Evolutionary conservation across 2,888 invertebrate species (phyloP), one percentile per base, ranked within the genome.

Genomic region (Polydrusus cervinus): DNA sequence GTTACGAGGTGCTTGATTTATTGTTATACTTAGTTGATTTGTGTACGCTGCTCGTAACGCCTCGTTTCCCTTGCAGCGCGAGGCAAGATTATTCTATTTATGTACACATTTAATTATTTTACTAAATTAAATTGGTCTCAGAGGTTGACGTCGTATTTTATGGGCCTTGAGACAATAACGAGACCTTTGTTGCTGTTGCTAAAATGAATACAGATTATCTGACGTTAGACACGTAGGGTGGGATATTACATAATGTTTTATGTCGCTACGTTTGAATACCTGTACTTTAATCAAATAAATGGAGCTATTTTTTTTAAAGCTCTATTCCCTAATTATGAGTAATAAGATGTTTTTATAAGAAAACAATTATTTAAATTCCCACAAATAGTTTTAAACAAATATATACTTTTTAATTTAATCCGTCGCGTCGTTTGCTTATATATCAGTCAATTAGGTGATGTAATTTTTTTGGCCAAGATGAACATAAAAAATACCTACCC

Each of bases 1-100:
- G 82, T 82, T 81, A 79, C 80, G 80, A 80, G 80, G 80, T 80
- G 78, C 78, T 81, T 82, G 80, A 82, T 82, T 82, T 82, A 83
- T 83, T 79, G 80, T 83, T 80, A 79, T 78, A 79, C 80, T 81
- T 80, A 78, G 79, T 79, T 82, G 82, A 83, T 82, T 82, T 82
- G 82, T 81, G 81, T 81, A 79, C 80, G 71, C 62, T 78, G 78
- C 80, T 77, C 77, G 78, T 76, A 80, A 80, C 79, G 79, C 75
- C 79, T 78, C 81, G 79, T 81, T 81, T 78, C 78, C 71, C 77
- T 68, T 72, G 66, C 62, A 45, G 65, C 20, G 51, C 18, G 65
- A 76, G 69, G 70, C 76, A 73, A 77, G 79, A 79, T 79, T 80
- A 78, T 78, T 74, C 80, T 78, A 80, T 79, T 80, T 80, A 79